Base-by-base conservation (phyloP, 2,113 vertebrate species). In the Cephalopterus ornatus region DNA sequence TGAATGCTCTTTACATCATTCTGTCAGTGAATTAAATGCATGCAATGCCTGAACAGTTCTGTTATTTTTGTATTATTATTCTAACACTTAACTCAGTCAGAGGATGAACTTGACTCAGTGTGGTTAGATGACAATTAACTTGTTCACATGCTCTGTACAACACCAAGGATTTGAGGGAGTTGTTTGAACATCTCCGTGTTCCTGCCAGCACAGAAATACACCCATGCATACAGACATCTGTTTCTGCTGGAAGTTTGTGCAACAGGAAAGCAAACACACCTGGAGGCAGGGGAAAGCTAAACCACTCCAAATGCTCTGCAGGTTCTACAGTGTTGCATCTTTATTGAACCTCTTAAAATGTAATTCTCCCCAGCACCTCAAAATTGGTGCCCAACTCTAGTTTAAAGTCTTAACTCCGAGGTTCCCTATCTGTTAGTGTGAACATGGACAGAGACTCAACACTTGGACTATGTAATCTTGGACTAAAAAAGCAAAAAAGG, bases 291-390 rank as follows among this genome's bases (percentile, higher is more conserved):
- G 42, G 17, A 61, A 52, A 50, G 41, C 33, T 65, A 52, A 80
- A 41, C 44, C n/a, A 17, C 53, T 32, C 67, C 35, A 55, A 89
- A 93, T n/a, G 41, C 49, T 68, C 53, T 47, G 49, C 33, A 62
- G 42, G 44, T 65, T 50, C 73, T 76, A 49, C 53, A 37, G 2
- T 10, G 46, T 46, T 44, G n/a, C 0, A 0, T 39, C 67, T 59
- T 39, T 86, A 17, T 58, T 68, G 35, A 28, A 35, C 8, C 14
- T 76, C 49, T 80, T 73, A 65, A 68, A 68, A 72, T 21, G 11
- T 13, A 42, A 32, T 73, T 84, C 28, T 84, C 27, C 18, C 49
- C 22, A 33, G 33, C 10, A 39, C 13, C 35, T 49, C 30, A 19
- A 52, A 74, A 56, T 17, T 26, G 18, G 13, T 55, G 27, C 37